Conservation (phyloP, 2,113 vertebrate genomes). For the Alethe diademata region DNA sequence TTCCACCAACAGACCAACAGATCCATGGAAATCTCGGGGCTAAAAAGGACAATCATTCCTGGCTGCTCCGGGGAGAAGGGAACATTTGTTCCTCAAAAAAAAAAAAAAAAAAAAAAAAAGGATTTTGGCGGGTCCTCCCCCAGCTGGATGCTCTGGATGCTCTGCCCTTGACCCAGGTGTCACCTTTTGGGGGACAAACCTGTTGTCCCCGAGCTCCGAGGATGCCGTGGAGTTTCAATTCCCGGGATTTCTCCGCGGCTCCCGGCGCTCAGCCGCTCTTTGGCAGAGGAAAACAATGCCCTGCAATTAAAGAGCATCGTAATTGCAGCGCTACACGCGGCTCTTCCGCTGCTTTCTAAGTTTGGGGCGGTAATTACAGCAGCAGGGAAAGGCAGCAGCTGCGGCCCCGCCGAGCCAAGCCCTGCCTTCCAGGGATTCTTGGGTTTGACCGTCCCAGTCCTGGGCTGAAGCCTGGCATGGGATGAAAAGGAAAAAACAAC, state of each 20-base stretch:
- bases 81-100: fast-evolving
- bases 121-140: neutral
- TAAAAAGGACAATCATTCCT: neutral
- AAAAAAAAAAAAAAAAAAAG: neutral
- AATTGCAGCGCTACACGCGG: constrained; percentile 35
- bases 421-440: constrained; percentile 63
- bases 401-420: neutral
- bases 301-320: constrained; percentile 42
- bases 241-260: neutral
- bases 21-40: neutral
- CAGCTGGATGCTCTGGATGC: neutral
- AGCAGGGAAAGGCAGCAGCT: constrained; percentile 1
- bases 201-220: too few relatives aligned
- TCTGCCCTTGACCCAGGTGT: neutral
- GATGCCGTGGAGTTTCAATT: neutral
- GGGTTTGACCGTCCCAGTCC: neutral
- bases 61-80: neutral
- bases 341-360: constrained; percentile 65
- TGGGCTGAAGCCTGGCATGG: neutral
- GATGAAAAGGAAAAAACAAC: neutral
- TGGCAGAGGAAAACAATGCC: constrained; percentile 16
- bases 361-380: constrained; percentile 60
- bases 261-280: neutral
- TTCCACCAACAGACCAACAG: neutral
- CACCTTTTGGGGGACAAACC: neutral